phyloP scores from a whole-genome alignment of 1,140 invertebrate species.

The Eurytemora carolleeae region DNA sequence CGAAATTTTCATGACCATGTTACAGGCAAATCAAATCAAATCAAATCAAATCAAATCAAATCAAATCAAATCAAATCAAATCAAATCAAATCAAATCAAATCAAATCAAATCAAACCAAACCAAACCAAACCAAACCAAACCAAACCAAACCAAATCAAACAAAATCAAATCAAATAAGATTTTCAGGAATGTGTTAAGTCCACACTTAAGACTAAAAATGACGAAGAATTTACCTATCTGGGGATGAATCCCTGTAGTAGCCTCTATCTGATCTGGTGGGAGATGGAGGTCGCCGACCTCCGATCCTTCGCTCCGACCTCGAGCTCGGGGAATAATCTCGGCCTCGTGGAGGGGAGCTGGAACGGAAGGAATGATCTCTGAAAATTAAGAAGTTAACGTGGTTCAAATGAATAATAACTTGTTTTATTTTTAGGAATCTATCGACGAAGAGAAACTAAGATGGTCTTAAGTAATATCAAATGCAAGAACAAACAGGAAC shows the following conservation, averaged over 20 bases:
- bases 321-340: background rate
- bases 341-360: background rate
- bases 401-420: background rate
- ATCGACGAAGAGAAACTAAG: no score
- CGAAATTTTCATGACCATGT: background rate
- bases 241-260: background rate
- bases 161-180: background rate
- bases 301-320: background rate
- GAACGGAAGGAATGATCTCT: background rate
- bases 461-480: no score
- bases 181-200: background rate
- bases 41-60: background rate
- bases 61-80: background rate
- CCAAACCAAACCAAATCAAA: background rate
- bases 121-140: background rate
- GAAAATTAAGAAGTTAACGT: background rate
- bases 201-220: background rate
- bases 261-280: background rate
- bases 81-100: background rate
- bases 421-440: no score
- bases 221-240: background rate
- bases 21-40: background rate
- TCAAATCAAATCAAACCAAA: background rate
- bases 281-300: background rate
- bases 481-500: no score